Base-by-base conservation (phyloP, 2,797 vertebrate genomes). In the Etheostoma perlongum region DNA sequence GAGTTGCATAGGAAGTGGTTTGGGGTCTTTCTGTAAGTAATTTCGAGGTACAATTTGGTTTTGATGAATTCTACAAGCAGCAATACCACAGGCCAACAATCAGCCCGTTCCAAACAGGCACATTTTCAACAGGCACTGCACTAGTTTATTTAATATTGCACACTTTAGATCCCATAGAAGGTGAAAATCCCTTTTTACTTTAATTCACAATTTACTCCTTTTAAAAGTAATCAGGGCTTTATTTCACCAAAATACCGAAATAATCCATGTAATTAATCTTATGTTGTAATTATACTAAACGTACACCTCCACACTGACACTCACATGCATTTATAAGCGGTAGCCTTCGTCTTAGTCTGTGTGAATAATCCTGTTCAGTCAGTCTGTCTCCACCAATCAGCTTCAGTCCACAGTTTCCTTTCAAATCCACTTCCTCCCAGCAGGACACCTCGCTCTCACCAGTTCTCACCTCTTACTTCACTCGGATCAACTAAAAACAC, bases 361-460 rank as follows among this genome's bases (percentile, higher is more conserved):
- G 27, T 53, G n/a, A 68, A 33, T 74, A 78, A 84, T 83, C 65
- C 58, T 27, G 53, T 67, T 62, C 52, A 9, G 33, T 69, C 55
- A 19, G 42, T 58, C 72, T 66, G 80, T 77, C 80, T 74, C 54
- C 49, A 58, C 72, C 73, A 83, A 81, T 78, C 71, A 71, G 78
- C 75, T 44, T 82, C 66, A 79, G 25, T 42, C 15, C 49, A 23
- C 59, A 54, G 58, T 59, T 69, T 21, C 21, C 19, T 18, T 30
- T 47, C 5, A 68, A 60, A 64, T 65, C 36, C 58, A 55, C 63
- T 44, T 71, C 36, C 33, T 60, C 53, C n/a, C n/a, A 68, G 66
- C 63, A n/a, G 59, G 51, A 47, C 36, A 15, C 62, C 30, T 21
- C 11, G 0, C 69, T 44, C 60, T 72, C 68, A 52, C 55, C 63